Evolutionary conservation across 1,140 invertebrate species (phyloP).

Genomic region (Harlomillsia oculata): DNA sequence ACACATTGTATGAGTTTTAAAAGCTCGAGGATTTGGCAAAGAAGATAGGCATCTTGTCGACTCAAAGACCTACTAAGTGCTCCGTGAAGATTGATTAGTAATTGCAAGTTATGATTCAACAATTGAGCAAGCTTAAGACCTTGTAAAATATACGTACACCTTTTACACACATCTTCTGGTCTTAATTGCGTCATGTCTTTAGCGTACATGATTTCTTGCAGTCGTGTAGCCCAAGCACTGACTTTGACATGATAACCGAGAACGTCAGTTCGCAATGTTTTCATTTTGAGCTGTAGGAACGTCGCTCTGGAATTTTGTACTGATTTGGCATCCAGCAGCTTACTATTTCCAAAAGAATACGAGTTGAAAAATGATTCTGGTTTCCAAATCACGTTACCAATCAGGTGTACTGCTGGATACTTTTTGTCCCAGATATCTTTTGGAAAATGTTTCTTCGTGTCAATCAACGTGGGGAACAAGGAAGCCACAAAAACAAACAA

Average conservation of each 20-base stretch:
- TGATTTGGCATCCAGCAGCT: constrained; percentile 52
- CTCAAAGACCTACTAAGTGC: constrained; percentile 63
- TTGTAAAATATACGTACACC: constrained; percentile 50
- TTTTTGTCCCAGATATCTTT: constrained; percentile 35
- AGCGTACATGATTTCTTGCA: constrained; percentile 29
- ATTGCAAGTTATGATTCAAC: constrained; percentile 46
- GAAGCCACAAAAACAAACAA: constrained; percentile 18
- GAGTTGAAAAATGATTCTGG: constrained; percentile 49
- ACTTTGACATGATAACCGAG: constrained; percentile 45
- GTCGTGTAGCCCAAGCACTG: constrained; percentile 35
- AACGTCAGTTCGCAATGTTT: constrained; percentile 51
- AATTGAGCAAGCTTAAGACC: constrained; percentile 46
- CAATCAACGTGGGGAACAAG: constrained; percentile 19
- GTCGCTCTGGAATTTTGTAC: constrained; percentile 47
- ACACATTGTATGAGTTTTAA: constrained; percentile 65
- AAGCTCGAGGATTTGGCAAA: constrained; percentile 72
- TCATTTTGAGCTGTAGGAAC: constrained; percentile 50
- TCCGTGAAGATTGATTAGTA: constrained; percentile 72
- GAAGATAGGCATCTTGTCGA: constrained; percentile 59
- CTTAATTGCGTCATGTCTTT: constrained; percentile 46
- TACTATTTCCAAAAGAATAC: constrained; percentile 53
- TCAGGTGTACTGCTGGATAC: constrained; percentile 59
- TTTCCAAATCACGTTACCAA: constrained; percentile 67
- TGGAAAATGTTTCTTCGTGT: constrained; percentile 22
- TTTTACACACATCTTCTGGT: constrained; percentile 52